A percentile compares a stretch with the other conserved stretches of the same genome.
phyloP scores from a whole-genome alignment of 2,113 vertebrate genomes.

The Tenebrosternarchus preto region DNA sequence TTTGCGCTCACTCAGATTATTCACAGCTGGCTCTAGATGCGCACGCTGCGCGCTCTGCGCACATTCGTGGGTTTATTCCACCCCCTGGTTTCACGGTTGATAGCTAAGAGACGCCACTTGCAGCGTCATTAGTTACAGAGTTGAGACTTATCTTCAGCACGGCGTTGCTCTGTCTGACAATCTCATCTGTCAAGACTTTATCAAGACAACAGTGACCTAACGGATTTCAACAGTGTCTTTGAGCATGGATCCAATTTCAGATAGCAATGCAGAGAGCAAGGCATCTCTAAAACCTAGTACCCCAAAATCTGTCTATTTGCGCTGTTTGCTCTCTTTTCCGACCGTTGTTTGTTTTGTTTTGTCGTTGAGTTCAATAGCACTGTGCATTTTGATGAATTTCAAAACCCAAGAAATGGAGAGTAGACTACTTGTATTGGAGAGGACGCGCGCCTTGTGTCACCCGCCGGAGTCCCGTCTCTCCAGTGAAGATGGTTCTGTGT shows the following conservation, averaged over 20 bases:
- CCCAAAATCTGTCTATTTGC: conserved; percentile 55
- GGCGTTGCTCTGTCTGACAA: conserved; percentile 36
- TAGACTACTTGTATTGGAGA: conserved; percentile 79
- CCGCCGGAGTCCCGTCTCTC: conserved; percentile 25
- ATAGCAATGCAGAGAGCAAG: conserved; percentile 23
- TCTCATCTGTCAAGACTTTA: conserved; percentile 36
- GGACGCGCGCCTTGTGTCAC: conserved; percentile 55
- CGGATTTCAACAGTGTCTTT: conserved; percentile 29
- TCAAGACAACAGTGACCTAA: conserved; percentile 18
- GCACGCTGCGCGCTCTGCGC: too few species aligned
- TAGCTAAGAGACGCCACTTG: conserved; percentile 3
- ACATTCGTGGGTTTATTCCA: not conserved
- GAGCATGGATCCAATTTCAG: conserved; percentile 66
- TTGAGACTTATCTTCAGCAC: conserved; percentile 8
- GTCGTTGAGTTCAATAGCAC: conserved; percentile 77
- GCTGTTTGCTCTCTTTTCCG: conserved; percentile 66
- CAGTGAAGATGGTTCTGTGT: conserved; percentile 38
- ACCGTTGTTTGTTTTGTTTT: conserved; percentile 76
- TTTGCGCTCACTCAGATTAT: too few species aligned
- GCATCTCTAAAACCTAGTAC: conserved; percentile 57
- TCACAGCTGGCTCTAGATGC: not conserved
- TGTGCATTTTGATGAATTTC: conserved; percentile 83
- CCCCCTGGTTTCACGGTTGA: conserved; percentile 11
- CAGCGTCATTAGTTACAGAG: too few species aligned
- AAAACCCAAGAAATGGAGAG: conserved; percentile 83